A percentile compares a stretch with the other conserved stretches of the same genome.
Evolutionary conservation across 2,113 vertebrate genomes (phyloP).

Genomic region (Hippocampus barbouri): DNA sequence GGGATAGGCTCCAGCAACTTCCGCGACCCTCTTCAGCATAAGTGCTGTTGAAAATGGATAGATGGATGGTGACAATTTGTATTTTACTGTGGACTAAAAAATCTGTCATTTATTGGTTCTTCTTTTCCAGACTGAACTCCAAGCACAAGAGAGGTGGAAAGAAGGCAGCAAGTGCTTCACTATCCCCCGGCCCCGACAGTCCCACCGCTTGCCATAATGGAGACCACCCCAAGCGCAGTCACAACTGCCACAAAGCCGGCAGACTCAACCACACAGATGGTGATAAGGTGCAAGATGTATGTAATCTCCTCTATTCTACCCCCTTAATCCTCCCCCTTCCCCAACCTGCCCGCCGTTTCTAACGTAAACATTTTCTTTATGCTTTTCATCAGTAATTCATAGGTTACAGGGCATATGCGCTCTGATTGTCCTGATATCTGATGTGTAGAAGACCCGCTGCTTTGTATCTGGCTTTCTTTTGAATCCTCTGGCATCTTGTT

Average conservation of each 20-base stretch:
- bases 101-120: neutral
- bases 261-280: conserved; percentile 68
- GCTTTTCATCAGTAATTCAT: conserved; percentile 20
- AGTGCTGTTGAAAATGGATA: too few relatives aligned
- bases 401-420: conserved; percentile 25
- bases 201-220: conserved; percentile 86
- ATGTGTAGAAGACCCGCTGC: conserved; percentile 43
- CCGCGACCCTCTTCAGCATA: too few relatives aligned
- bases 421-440: conserved; percentile 20
- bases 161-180: conserved; percentile 76
- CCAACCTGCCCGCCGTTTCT: conserved; percentile 16
- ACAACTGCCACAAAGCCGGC: conserved; percentile 79
- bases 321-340: conserved; percentile 20
- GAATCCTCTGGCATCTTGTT: conserved; percentile 49
- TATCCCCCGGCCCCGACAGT: conserved; percentile 75
- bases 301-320: conserved; percentile 78
- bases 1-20: too few relatives aligned
- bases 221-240: conserved; percentile 79
- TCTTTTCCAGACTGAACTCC: conserved; percentile 69
- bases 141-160: conserved; percentile 79
- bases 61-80: neutral
- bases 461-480: conserved; percentile 58
- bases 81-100: neutral
- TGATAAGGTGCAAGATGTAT: conserved; percentile 87
- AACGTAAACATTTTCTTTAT: conserved; percentile 13